Conservation (phyloP, 1,140 invertebrate species). For the Drosophila nannoptera region DNA sequence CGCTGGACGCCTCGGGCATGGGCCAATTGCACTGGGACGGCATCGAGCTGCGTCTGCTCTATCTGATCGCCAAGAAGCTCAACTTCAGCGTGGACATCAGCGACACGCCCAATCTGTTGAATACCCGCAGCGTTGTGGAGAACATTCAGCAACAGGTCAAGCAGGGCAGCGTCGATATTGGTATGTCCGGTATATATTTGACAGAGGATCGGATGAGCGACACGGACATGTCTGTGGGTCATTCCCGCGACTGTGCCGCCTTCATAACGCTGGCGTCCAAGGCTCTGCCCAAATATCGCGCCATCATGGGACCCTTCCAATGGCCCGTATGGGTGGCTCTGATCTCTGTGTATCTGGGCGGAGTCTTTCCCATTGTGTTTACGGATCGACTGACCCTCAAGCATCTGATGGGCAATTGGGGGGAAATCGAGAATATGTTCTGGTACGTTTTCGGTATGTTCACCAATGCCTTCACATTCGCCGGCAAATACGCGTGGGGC, state of each 20-base stretch:
- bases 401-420: constrained; percentile 83
- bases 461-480: constrained; percentile 88
- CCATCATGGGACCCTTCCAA: constrained; percentile 89
- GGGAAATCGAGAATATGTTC: constrained; percentile 87
- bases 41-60: constrained; percentile 83
- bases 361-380: constrained; percentile 85
- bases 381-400: constrained; percentile 84
- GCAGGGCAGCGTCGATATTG: constrained; percentile 81
- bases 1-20: constrained; percentile 54
- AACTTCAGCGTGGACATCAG: constrained; percentile 86
- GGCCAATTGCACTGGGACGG: constrained; percentile 80
- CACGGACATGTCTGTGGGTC: constrained; percentile 82
- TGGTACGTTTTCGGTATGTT: constrained; percentile 91
- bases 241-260: constrained; percentile 85
- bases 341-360: constrained; percentile 84
- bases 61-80: constrained; percentile 81
- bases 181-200: constrained; percentile 84
- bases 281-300: constrained; percentile 87
- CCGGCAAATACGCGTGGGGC: constrained; percentile 84
- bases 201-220: constrained; percentile 80
- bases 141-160: constrained; percentile 78
- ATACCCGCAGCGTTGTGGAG: constrained; percentile 80
- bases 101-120: constrained; percentile 79
- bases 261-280: constrained; percentile 87
- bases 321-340: constrained; percentile 87